Base-by-base conservation (phyloP, 2,888 invertebrate species). In the Acronicta psi region DNA sequence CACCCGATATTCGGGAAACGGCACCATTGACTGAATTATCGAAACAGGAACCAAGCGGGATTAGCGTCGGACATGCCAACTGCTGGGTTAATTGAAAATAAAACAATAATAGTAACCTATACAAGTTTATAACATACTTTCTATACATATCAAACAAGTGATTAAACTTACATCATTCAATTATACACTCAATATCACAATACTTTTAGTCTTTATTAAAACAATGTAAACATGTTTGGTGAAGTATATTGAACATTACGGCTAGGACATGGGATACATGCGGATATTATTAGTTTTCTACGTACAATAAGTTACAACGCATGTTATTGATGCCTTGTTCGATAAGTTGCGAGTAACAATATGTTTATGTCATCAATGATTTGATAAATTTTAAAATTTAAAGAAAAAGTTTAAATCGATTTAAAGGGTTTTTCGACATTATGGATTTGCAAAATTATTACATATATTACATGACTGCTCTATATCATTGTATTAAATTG, bases 161-260 rank as follows among this genome's bases (percentile, higher is more conserved):
- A 80, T 75, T 69, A 82, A 82, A 85, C 67, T 80, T 76, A 78
- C 80, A 82, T 83, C 85, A 84, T 85, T 87, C 68, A 77, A 83
- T 82, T 85, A 84, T 83, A 88, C 85, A 86, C 71, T 87, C 84
- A 81, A 90, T 93, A 93, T 93, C 93, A 93, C 93, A 93, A 91
- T 93, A 93, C 86, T 92, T 89, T 85, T 87, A 92, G 90, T 91
- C 91, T 91, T 91, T 86, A 86, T 83, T 82, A 81, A 82, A 82
- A 81, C 62, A 75, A 78, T 52, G 56, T 69, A 61, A 62, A 66
- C 53, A 73, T 50, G 51, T 61, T 63, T 61, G 45, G 52, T 67
- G 58, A 53, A 54, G 17, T 64, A 17, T 45, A 62, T 20, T 23
- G 37, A 47, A 61, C 50, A 17, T 23, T 61, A 40, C 46, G 29